Evolutionary conservation across 2,888 invertebrate genomes (phyloP).

Genomic region (Phyllotreta cruciferae): DNA sequence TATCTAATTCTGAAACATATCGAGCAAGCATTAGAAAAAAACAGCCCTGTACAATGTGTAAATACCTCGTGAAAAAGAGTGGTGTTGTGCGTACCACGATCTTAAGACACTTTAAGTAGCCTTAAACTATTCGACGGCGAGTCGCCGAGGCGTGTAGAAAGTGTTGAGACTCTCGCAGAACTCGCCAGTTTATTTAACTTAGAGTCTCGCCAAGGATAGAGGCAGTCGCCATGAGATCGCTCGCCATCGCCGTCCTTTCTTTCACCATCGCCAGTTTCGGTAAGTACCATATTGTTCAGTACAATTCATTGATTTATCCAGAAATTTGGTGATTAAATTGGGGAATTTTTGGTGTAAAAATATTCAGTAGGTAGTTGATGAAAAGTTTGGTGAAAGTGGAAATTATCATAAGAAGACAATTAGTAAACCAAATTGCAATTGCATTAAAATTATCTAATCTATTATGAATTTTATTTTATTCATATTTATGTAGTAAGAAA

Average conservation of each 20-base stretch:
- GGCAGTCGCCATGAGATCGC: conserved; percentile 54
- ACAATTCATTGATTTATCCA: neutral
- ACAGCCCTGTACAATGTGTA: neutral
- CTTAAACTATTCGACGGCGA: conserved; percentile 34
- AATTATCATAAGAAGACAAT: no score
- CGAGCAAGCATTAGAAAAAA: no score
- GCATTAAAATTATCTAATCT: neutral
- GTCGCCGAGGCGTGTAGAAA: conserved; percentile 50
- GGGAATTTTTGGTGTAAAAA: no score
- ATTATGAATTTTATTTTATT: no score
- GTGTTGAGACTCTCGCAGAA: conserved; percentile 43
- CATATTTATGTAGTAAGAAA: no score
- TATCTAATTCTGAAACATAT: no score
- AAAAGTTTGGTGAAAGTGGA: no score
- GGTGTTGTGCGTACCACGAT: neutral
- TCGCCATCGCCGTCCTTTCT: conserved; percentile 50
- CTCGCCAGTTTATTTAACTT: conserved; percentile 41
- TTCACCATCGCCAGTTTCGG: conserved; percentile 45
- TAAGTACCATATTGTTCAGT: conserved; percentile 45
- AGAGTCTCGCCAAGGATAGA: conserved; percentile 56
- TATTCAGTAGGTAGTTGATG: no score
- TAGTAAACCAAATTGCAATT: neutral
- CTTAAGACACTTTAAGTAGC: conserved; percentile 14
- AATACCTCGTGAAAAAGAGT: conserved; percentile 3
- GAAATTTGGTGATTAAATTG: no score